Evolutionary conservation across 2,113 vertebrate genomes (phyloP), one percentile per base, ranked within the genome.

Genomic region (Myiozetetes cayanensis): DNA sequence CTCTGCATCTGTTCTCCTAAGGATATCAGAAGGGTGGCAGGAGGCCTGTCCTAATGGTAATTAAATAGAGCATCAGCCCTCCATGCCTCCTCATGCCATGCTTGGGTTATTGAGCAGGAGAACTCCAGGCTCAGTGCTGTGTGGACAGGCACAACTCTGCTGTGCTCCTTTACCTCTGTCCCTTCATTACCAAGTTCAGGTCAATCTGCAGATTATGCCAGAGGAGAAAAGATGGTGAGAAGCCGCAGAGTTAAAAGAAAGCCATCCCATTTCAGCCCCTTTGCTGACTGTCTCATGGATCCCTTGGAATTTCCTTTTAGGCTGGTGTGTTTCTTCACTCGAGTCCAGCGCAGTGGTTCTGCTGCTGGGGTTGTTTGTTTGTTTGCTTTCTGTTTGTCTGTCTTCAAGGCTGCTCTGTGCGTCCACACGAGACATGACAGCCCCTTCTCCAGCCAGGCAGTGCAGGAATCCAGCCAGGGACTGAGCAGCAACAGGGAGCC

Each of bases 331-430:
- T 66, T 4, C 81, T 55, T 46, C 50, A 7, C 0, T 0, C 3
- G 8, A 13, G 4, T 10, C 23, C 85, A 2, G 58, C 24, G 46
- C 35, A 41, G 87, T 46, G 6, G 25, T 23, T 87, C 73, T 83
- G 58, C 71, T 46, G 85, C 58, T 14, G 75, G 9, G 70, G 14
- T 10, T 74, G 85, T 16, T 71, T 66, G 67, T 83, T 80, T 71
- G 79, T 3, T 79, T 46, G 59, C 67, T 49, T 58, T 66, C 67
- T 47, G 33, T 67, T 56, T 27, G 58, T 19, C 81, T 71, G 43
- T 16, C 56, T 44, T 74, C 95, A 49, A 67, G 90, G 92, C 80
- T 85, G 71, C 49, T 70, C 70, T 35, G 39, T 49, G 94, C 62
- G 74, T 33, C 4, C 9, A 50, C 74, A 85, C 71, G 55, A 23